Evolutionary conservation across 2,888 invertebrate genomes (phyloP).

Genomic region (Kryphioiulus occultus): DNA sequence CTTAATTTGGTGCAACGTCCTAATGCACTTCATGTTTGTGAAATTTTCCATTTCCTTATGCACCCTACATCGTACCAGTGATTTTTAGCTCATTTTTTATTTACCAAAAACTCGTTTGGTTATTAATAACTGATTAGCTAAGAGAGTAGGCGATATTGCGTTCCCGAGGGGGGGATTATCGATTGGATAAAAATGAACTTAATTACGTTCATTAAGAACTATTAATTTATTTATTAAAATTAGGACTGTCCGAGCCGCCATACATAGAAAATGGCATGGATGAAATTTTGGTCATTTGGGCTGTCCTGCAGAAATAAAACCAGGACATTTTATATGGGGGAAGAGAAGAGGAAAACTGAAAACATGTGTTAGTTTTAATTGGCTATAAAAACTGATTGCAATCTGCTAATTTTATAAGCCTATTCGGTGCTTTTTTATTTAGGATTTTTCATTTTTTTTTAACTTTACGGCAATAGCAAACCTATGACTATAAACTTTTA

Average conservation of each 20-base stretch:
- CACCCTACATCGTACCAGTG: background rate
- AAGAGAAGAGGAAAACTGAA: background rate
- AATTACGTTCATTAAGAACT: background rate
- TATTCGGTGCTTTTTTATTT: background rate
- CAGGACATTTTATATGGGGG: background rate
- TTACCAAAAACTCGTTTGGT: background rate
- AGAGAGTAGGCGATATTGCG: background rate
- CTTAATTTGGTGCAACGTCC: no score
- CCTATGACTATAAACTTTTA: slow-evolving; percentile 21
- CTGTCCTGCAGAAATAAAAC: background rate
- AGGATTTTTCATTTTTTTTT: background rate
- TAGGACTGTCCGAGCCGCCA: no score
- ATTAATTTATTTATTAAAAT: slow-evolving; percentile 20
- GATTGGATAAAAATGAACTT: background rate
- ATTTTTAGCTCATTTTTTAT: background rate
- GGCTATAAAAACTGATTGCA: background rate
- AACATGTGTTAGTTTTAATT: slow-evolving; percentile 11
- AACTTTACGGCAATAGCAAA: background rate
- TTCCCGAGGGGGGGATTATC: background rate
- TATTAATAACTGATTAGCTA: background rate
- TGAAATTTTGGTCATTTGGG: background rate
- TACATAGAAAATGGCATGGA: background rate
- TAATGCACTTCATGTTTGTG: no score
- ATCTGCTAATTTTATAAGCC: slow-evolving; percentile 8
- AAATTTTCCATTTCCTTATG: no score